These are phyloP conservation scores for Himalopsyche anomala DNA, from an alignment of 2,888 invertebrate genomes.

Conservation along the genomic window DNA sequence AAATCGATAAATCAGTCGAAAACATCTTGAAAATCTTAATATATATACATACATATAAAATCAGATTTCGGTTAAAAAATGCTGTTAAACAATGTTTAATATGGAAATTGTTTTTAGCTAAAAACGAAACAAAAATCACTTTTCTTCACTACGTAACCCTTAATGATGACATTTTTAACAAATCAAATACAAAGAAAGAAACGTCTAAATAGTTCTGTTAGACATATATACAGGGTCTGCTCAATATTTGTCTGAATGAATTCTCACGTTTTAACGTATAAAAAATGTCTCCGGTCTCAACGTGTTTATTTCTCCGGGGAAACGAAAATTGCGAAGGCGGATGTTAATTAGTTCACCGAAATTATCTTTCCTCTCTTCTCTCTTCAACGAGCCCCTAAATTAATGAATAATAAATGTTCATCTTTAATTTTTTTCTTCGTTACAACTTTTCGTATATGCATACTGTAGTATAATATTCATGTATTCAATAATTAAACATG, in stretches of 20 bases:
- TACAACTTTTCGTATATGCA: conserved; percentile 16
- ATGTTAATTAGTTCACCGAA: conserved; percentile 30
- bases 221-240: too few species aligned
- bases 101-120: too few species aligned
- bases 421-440: neutral
- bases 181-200: too few species aligned
- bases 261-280: neutral
- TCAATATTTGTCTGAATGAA: neutral
- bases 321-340: conserved; percentile 8
- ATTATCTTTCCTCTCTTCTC: neutral
- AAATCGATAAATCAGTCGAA: too few species aligned
- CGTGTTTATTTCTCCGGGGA: neutral
- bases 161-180: too few species aligned
- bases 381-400: conserved; percentile 2
- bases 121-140: too few species aligned
- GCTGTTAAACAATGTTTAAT: too few species aligned
- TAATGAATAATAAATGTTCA: conserved; percentile 23
- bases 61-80: too few species aligned
- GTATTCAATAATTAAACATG: neutral
- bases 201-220: too few species aligned
- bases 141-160: too few species aligned
- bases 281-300: neutral
- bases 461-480: conserved; percentile 1
- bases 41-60: too few species aligned
- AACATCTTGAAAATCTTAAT: too few species aligned